Conservation (phyloP, 2,113 vertebrate genomes). For the Callipepla squamata region DNA sequence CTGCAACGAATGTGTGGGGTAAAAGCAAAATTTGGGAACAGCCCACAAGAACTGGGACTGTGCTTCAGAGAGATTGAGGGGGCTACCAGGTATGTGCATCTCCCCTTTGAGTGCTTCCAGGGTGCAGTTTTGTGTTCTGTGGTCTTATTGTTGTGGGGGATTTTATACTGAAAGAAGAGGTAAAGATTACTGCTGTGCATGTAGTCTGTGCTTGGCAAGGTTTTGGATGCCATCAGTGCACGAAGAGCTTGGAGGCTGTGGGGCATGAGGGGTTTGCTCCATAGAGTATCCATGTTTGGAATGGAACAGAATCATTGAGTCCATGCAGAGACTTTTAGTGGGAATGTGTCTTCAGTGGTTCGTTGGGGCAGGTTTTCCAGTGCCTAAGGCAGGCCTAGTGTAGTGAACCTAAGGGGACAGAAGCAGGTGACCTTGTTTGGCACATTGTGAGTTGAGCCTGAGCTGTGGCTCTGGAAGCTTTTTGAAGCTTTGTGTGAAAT, state of each 20-base stretch:
- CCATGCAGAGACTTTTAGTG: background rate
- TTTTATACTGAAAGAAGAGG: background rate
- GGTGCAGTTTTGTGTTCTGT: background rate
- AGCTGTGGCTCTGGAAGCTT: background rate
- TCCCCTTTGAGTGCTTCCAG: fast-evolving
- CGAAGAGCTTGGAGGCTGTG: background rate
- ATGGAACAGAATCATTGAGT: too few species aligned
- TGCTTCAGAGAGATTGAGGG: too few species aligned
- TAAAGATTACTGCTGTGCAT: fast-evolving
- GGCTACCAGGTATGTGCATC: background rate
- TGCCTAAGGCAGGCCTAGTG: fast-evolving
- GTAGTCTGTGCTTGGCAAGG: background rate
- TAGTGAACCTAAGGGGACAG: background rate
- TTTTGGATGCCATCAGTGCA: background rate
- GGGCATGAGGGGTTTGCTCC: background rate
- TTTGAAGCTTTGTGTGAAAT: fast-evolving
- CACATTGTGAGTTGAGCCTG: background rate
- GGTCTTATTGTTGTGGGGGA: background rate
- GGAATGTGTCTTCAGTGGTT: background rate
- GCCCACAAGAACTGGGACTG: background rate
- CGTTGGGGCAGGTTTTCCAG: background rate
- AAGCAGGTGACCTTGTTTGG: background rate
- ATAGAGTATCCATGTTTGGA: too few species aligned
- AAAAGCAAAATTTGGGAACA: background rate
- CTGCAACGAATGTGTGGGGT: background rate